A percentile compares a stretch with the other conserved stretches of the same genome.
Conservation (phyloP, 2,888 invertebrate genomes). For the Rhagonycha fulva region DNA sequence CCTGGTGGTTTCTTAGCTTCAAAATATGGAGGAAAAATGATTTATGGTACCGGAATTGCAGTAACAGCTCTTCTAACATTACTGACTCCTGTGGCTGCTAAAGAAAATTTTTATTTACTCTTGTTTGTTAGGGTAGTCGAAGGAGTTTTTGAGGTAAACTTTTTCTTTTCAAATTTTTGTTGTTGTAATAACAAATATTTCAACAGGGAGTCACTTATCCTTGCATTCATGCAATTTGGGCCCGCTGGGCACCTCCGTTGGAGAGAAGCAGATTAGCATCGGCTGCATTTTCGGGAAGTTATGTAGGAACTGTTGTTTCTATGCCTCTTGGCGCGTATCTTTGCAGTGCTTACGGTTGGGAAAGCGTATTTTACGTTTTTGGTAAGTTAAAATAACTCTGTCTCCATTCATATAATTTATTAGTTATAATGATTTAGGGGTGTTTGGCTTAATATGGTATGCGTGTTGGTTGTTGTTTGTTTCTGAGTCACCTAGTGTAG, state of each 20-base stretch:
- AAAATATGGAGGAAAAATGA: constrained; percentile 82
- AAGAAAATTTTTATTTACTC: constrained; percentile 70
- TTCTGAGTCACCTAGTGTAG: constrained; percentile 74
- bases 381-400: constrained; percentile 54
- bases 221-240: constrained; percentile 83
- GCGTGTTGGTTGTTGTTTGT: constrained; percentile 71
- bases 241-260: constrained; percentile 79
- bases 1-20: constrained; percentile 84
- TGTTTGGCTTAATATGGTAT: constrained; percentile 73
- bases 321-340: constrained; percentile 79
- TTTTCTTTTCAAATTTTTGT: neutral
- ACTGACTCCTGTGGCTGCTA: constrained; percentile 78
- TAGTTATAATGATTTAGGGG: constrained; percentile 54
- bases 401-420: neutral
- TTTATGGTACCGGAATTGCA: constrained; percentile 78
- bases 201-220: constrained; percentile 75
- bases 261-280: constrained; percentile 81
- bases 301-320: constrained; percentile 82
- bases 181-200: neutral
- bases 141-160: constrained; percentile 46
- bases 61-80: constrained; percentile 79
- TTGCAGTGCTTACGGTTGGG: constrained; percentile 75
- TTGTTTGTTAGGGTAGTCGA: constrained; percentile 65
- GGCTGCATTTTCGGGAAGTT: constrained; percentile 83
- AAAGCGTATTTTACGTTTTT: constrained; percentile 81